phyloP scores from a whole-genome alignment of 2,888 invertebrate genomes.

The Schizotus pectinicornis region DNA sequence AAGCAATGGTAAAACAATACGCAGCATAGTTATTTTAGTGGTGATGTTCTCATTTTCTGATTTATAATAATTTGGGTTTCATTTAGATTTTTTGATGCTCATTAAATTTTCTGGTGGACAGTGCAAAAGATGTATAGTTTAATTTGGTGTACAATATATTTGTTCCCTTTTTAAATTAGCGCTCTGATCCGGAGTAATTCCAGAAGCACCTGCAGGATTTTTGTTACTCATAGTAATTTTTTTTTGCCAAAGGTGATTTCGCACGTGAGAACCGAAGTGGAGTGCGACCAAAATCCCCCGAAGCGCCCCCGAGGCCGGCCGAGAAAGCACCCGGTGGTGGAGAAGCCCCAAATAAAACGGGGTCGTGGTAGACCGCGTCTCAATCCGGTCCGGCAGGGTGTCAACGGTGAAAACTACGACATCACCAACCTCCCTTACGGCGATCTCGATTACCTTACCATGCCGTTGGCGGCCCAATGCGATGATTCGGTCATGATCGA shows the following conservation, averaged over 20 bases:
- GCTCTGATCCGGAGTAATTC: too few relatives aligned
- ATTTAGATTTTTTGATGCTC: too few relatives aligned
- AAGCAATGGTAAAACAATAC: too few relatives aligned
- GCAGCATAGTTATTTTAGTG: too few relatives aligned
- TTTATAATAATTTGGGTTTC: too few relatives aligned
- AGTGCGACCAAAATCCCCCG: conserved; percentile 5
- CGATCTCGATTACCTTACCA: conserved; percentile 46
- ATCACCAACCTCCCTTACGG: conserved; percentile 49
- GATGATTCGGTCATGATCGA: conserved; percentile 40
- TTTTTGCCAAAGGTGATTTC: conserved; percentile 15
- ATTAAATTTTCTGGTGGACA: too few relatives aligned
- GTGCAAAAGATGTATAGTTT: too few relatives aligned
- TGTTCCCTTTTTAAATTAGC: too few relatives aligned
- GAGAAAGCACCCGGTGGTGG: conserved; percentile 31
- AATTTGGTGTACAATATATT: too few relatives aligned
- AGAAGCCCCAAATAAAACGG: conserved; percentile 41
- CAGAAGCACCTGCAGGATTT: background rate
- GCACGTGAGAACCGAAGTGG: conserved; percentile 17
- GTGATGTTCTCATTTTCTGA: too few relatives aligned
- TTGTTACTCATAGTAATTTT: too few relatives aligned
- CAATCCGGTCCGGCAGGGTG: conserved; percentile 27
- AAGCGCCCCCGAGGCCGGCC: conserved; percentile 30
- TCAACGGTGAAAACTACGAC: conserved; percentile 42
- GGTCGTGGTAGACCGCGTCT: conserved; percentile 47
- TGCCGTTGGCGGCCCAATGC: conserved; percentile 24